Base-by-base conservation (phyloP, 2,888 invertebrate genomes). In the Zaprionus obscuricornis region DNA sequence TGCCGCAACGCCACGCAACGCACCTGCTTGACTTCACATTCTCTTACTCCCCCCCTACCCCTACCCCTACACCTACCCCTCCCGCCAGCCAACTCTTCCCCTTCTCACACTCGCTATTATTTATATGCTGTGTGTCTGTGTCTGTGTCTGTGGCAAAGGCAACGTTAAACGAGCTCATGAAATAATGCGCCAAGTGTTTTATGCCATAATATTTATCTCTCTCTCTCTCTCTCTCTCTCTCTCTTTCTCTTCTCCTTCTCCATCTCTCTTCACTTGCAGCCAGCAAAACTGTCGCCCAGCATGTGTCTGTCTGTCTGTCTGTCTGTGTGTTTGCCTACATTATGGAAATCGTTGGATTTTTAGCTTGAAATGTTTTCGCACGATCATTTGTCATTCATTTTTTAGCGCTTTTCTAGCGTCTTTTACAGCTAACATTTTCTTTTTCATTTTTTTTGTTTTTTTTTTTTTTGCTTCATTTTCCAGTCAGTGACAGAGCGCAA, bases 301-400 rank as follows among this genome's bases (percentile, higher is more conserved):
- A 36, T 29, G 29, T 31, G 45, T 20, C 22, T 37, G 45, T 49
- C 20, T 45, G 42, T n/a, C n/a, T n/a, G n/a, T 24, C 40, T 71
- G 51, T 33, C 55, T 31, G 16, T 24, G 18, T 31, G 26, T 13
- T 8, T 20, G 34, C 62, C 45, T 58, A 79, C 76, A 76, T 82
- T 82, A 82, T 82, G 82, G 84, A 87, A 86, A 82, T 83, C 85
- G 78, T 69, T n/a, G 81, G 85, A 85, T 87, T 85, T 88, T n/a
- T n/a, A n/a, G 78, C 75, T 75, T n/a, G n/a, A 85, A 86, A 87
- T 85, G 87, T 82, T 85, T 83, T n/a, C n/a, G 86, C 85, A 74
- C 84, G 88, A 87, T 87, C 87, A 87, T 87, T 87, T 88, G 88
- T 87, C 87, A 87, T 87, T 69, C 79, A 67, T 83, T 78, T 75